These are phyloP conservation scores for Eleutherodactylus coqui DNA, from an alignment of 2,797 vertebrate species.

Conservation along the genomic window DNA sequence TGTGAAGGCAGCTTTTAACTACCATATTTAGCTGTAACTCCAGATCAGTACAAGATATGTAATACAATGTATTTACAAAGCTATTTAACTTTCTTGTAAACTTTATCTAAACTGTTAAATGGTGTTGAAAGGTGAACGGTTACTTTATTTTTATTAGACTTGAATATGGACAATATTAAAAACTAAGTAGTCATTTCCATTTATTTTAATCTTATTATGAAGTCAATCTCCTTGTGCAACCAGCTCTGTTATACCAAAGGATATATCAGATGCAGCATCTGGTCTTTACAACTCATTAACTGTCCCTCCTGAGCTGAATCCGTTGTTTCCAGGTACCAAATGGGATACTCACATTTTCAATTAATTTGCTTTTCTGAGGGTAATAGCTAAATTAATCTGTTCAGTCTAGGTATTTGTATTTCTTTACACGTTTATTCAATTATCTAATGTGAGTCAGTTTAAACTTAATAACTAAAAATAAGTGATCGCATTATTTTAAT, in stretches of 20 bases:
- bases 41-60: no score
- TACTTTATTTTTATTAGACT: not conserved
- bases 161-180: not conserved
- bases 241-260: not conserved
- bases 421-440: not conserved
- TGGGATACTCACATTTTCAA: not conserved
- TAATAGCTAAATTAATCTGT: not conserved
- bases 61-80: not conserved
- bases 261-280: constrained; percentile 19
- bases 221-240: not conserved
- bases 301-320: constrained; percentile 26
- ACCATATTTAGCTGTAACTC: no score
- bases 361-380: not conserved
- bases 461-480: not conserved
- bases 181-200: not conserved
- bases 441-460: not conserved
- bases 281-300: constrained; percentile 35
- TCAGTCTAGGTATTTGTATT: not conserved
- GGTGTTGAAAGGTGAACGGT: not conserved
- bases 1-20: no score
- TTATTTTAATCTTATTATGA: not conserved
- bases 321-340: not conserved
- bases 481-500: not conserved
- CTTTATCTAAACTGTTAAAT: not conserved
- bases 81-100: not conserved